Percentiles rank a stretch among this genome's conserved stretches.
Conservation (phyloP, 2,113 vertebrate genomes). For the Pituophis catenifer region DNA sequence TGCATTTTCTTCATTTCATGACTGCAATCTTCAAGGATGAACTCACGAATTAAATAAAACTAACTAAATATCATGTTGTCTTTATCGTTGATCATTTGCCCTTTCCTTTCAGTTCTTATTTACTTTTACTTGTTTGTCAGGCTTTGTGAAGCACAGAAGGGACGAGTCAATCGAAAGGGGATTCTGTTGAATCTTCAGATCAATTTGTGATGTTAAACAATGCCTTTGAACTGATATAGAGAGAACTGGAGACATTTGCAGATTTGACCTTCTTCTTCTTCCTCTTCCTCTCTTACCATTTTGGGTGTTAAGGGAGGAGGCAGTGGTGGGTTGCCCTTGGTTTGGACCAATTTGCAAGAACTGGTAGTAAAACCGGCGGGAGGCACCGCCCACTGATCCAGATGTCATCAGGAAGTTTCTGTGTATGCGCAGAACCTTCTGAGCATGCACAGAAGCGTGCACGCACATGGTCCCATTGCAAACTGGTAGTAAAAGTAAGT, state of each 20-base stretch:
- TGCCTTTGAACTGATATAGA: neutral
- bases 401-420: too few species aligned
- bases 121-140: neutral
- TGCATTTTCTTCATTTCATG: neutral
- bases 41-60: neutral
- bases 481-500: too few species aligned
- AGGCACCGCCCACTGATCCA: too few species aligned
- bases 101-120: neutral
- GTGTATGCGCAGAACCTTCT: too few species aligned
- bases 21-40: neutral
- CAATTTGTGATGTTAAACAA: neutral
- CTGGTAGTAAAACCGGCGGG: too few species aligned
- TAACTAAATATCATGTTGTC: neutral
- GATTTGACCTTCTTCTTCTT: neutral
- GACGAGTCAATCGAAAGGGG: neutral
- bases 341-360: too few species aligned
- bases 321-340: too few species aligned
- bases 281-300: too few species aligned
- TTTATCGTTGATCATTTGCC: neutral
- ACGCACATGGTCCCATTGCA: too few species aligned
- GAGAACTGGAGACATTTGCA: neutral
- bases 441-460: too few species aligned
- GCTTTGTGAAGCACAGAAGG: neutral
- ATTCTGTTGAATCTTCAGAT: neutral
- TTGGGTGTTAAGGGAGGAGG: too few species aligned